Base-by-base conservation (phyloP, 2,888 invertebrate genomes). In the Vannuccia rotundouncinata region DNA sequence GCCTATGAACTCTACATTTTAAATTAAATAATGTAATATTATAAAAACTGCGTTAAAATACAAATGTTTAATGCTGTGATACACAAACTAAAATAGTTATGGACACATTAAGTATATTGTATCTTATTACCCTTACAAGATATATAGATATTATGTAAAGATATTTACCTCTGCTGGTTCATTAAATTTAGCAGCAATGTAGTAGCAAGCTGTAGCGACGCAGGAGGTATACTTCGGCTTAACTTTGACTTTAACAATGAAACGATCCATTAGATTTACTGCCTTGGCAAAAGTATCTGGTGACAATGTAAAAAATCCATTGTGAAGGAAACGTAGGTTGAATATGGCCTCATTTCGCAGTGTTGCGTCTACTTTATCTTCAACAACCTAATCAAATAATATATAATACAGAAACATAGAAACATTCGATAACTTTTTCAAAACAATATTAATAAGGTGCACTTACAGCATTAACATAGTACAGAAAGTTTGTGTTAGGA, bases 181-280 rank as follows among this genome's bases (percentile, higher is more conserved):
- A 45, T 75, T 74, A 17, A 22, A 22, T 29, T 85, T 85, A 66
- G 83, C 83, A 59, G 86, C 84, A 77, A 86, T 83, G 82, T 83
- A 84, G 83, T 84, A 86, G 79, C 85, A 85, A 76, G 85, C 83
- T 29, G 85, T 83, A 27, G 85, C 84, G 5, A 85, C 83, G 82
- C 85, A 85, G 13, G 85, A 84, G 81, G 85, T 77, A 80, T 85
- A 85, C 5, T 84, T 82, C 66, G 82, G 79, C 75, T 84, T 84
- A 10, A 85, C 83, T 84, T 85, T 85, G 22, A 86, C 84, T 83
- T 84, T 85, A 1, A 84, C 83, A 29, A 86, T 82, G 79, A 86
- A 84, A 74, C 83, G 82, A 81, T 86, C 86, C 73, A 86, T 77
- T 66, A 84, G 83, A 77, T 83, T 83, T 78, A 85, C 83, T 75